Evolutionary conservation across 2,113 vertebrate species (phyloP).

Genomic region (Sorex fumeus): DNA sequence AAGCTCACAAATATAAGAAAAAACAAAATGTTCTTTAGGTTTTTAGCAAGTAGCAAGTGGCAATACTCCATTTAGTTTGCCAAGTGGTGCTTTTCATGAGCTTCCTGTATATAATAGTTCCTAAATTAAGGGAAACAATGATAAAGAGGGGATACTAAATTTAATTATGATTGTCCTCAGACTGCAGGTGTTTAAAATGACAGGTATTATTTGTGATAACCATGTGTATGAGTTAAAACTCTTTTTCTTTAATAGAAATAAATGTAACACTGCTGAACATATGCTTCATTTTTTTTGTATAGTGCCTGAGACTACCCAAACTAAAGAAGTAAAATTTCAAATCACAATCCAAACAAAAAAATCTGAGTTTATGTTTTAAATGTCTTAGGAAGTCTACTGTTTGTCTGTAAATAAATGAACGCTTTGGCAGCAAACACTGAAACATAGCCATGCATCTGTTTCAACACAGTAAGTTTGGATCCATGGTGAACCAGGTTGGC

Average conservation of each 20-base stretch:
- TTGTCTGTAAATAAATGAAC: not conserved
- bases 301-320: not conserved
- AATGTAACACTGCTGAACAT: not conserved
- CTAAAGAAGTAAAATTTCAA: constrained; percentile 16
- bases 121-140: not conserved
- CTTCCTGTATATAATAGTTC: not conserved
- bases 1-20: constrained; percentile 13
- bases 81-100: not conserved
- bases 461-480: not conserved
- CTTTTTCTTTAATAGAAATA: not conserved
- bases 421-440: not conserved
- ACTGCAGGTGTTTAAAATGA: not conserved
- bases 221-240: not conserved
- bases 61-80: not conserved
- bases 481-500: not conserved
- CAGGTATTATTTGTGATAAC: not conserved
- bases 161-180: constrained; percentile 37
- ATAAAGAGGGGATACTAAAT: not conserved
- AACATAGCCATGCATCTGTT: not conserved
- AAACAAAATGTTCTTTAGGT: constrained; percentile 26
- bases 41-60: not conserved
- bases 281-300: not conserved
- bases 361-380: not conserved
- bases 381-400: not conserved
- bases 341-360: constrained; percentile 37